A percentile compares a stretch with the other conserved stretches of the same genome.
phyloP scores from a whole-genome alignment of 2,797 vertebrate genomes.

The Hyperoplus immaculatus region DNA sequence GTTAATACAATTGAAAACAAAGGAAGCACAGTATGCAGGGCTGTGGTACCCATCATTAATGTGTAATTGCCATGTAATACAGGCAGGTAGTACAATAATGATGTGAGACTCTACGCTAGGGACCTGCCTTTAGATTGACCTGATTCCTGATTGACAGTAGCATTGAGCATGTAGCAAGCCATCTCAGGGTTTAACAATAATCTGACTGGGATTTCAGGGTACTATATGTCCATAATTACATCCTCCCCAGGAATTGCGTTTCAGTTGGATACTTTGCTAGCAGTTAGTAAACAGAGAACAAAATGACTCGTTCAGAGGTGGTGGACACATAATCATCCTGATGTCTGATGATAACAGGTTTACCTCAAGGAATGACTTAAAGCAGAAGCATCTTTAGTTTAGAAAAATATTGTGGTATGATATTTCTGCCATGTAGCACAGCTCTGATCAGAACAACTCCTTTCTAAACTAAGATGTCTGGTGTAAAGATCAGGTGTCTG shows the following conservation, averaged over 20 bases:
- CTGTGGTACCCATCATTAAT: not conserved
- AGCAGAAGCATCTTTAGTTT: not conserved
- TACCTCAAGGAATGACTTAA: not conserved
- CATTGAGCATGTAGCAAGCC: not conserved
- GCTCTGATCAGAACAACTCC: constrained; percentile 23
- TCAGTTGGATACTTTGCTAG: not conserved
- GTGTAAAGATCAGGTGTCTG: constrained; percentile 64
- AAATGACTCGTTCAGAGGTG: not conserved
- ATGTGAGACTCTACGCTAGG: not conserved
- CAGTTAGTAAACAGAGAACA: constrained; percentile 2
- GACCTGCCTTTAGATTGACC: not conserved
- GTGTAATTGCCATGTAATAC: not conserved
- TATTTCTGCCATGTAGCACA: not conserved
- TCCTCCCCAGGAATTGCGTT: not conserved
- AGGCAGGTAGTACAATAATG: not conserved
- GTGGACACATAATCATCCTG: not conserved
- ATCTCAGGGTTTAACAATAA: not conserved
- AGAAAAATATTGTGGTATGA: not conserved
- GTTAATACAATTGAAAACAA: not conserved
- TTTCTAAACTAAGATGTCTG: constrained; percentile 39
- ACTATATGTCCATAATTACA: constrained; percentile 1
- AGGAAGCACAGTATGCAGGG: not conserved
- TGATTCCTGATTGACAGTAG: not conserved
- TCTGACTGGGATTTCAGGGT: constrained; percentile 1
- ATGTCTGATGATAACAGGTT: not conserved